Percentiles rank a stretch among this genome's conserved stretches.
These are phyloP conservation scores for Lagopus muta DNA, from an alignment of 2,113 vertebrate genomes.

Conservation along the genomic window DNA sequence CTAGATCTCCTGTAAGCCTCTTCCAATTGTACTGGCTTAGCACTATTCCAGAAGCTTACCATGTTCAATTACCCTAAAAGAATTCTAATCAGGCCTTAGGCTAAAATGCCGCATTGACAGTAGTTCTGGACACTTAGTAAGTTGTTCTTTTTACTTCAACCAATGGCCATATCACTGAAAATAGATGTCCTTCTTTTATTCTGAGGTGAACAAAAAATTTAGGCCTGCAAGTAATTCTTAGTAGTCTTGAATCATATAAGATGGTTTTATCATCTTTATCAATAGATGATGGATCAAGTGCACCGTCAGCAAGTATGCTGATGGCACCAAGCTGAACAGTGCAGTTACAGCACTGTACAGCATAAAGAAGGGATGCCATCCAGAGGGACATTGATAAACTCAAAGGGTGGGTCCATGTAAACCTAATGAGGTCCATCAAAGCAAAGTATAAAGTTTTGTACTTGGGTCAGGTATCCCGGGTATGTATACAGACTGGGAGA, in stretches of 20 bases:
- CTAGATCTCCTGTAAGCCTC: slow-evolving; percentile 51
- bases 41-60: slow-evolving; percentile 15
- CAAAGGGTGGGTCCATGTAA: too few species aligned
- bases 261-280: background rate
- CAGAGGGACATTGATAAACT: too few species aligned
- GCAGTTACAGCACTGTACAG: too few species aligned
- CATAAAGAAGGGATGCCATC: too few species aligned
- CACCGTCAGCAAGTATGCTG: too few species aligned
- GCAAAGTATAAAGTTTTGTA: too few species aligned
- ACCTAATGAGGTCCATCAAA: too few species aligned
- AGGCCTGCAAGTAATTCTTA: background rate
- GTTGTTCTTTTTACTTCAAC: background rate
- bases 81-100: slow-evolving; percentile 56
- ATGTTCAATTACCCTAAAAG: slow-evolving; percentile 54
- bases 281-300: too few species aligned
- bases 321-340: too few species aligned
- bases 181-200: background rate
- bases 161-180: background rate
- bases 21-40: slow-evolving; percentile 59
- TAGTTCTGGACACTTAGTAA: background rate
- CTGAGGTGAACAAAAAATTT: background rate
- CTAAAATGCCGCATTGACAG: background rate
- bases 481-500: too few species aligned
- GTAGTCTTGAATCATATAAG: background rate
- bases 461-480: too few species aligned